These are phyloP conservation scores for Halocynthia aurantium DNA, from an alignment of 23 tunicate genomes.

Conservation along the genomic window DNA sequence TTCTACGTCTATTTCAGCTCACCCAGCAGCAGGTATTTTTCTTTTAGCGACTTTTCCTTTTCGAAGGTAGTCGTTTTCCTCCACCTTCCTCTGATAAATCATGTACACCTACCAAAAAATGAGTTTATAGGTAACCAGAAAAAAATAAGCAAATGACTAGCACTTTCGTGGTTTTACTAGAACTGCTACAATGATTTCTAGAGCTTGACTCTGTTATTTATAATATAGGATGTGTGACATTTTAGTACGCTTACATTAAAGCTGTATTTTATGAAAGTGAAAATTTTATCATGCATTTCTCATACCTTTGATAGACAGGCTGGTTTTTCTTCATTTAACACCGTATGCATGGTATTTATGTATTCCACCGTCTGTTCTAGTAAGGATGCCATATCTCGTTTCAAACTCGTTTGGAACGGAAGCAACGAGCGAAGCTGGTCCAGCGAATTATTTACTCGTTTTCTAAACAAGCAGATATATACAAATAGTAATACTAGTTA, in stretches of 20 bases:
- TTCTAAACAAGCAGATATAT: slow-evolving; percentile 10
- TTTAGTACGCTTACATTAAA: neutral
- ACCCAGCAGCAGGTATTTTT: slow-evolving; percentile 20
- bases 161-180: no score
- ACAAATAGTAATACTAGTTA: no score
- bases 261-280: neutral
- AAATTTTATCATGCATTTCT: neutral
- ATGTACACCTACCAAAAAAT: slow-evolving; percentile 24
- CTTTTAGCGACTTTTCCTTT: slow-evolving; percentile 31
- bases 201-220: neutral
- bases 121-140: neutral
- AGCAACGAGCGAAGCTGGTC: slow-evolving; percentile 66
- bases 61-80: slow-evolving; percentile 44
- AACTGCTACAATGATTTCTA: no score
- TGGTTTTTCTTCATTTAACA: slow-evolving; percentile 81
- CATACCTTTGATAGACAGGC: slow-evolving; percentile 60
- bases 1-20: neutral
- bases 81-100: slow-evolving; percentile 50
- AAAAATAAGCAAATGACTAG: no score
- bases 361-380: slow-evolving; percentile 93
- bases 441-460: slow-evolving; percentile 68
- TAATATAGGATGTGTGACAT: neutral
- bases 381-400: slow-evolving; percentile 89
- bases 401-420: slow-evolving; percentile 62
- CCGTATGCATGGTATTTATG: slow-evolving; percentile 83